Evolutionary conservation across 1,140 invertebrate genomes (phyloP).

Genomic region (Conus betulinus): DNA sequence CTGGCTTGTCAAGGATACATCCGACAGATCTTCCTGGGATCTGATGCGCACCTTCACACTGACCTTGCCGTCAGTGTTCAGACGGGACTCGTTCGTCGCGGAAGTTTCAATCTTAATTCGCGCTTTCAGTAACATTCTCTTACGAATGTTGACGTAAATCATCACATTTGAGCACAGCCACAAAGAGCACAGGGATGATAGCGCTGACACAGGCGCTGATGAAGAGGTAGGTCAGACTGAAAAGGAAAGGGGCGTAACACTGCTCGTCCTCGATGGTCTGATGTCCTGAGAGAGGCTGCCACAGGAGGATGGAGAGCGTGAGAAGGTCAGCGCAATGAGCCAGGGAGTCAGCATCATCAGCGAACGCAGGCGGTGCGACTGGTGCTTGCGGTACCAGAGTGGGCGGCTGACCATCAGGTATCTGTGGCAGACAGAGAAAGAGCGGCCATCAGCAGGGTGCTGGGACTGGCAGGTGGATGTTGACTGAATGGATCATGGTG

Average conservation of each 20-base stretch:
- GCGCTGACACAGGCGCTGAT: conserved; percentile 55
- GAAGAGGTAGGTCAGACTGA: conserved; percentile 44
- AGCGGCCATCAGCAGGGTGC: neutral
- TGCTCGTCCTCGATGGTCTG: conserved; percentile 46
- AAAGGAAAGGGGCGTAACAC: conserved; percentile 57
- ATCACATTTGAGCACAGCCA: conserved; percentile 47
- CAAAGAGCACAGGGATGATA: conserved; percentile 54
- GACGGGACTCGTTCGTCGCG: neutral
- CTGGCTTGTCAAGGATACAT: neutral
- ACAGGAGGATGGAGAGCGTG: conserved; percentile 55
- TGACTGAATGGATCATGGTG: too few relatives aligned
- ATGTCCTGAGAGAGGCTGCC: conserved; percentile 48
- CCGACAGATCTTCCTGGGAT: too few relatives aligned
- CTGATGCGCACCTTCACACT: too few relatives aligned
- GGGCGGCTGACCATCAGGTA: conserved; percentile 46
- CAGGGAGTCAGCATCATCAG: conserved; percentile 48
- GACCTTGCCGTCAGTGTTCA: neutral
- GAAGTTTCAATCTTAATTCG: neutral
- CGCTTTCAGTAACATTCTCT: conserved; percentile 6
- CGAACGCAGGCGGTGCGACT: conserved; percentile 20
- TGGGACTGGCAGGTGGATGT: too few relatives aligned
- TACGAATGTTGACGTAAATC: conserved; percentile 55
- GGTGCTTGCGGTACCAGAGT: conserved; percentile 39
- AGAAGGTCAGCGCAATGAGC: conserved; percentile 45
- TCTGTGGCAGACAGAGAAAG: neutral